Evolutionary conservation across 2,888 invertebrate species (phyloP).

Genomic region (Epiblema foenella): DNA sequence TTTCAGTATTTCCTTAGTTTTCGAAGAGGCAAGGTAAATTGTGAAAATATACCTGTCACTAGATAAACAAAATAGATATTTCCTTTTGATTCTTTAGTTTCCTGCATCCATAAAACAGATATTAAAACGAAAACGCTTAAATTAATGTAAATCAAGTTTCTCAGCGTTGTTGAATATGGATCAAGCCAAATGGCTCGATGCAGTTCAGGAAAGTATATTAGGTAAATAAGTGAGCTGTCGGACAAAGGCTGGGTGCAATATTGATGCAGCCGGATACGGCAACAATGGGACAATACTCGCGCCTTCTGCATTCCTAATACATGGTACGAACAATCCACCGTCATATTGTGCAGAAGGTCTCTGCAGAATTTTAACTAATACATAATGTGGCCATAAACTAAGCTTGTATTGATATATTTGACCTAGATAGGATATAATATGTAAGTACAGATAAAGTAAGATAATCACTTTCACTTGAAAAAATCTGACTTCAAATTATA

Average conservation of each 20-base stretch:
- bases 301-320: slow-evolving; percentile 31
- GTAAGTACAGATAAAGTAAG: too few species aligned
- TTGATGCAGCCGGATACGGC: slow-evolving; percentile 43
- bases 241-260: slow-evolving; percentile 46
- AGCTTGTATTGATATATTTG: too few species aligned
- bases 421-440: too few species aligned
- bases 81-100: neutral
- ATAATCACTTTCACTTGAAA: too few species aligned
- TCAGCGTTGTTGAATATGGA: slow-evolving; percentile 24
- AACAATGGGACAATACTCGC: slow-evolving; percentile 39
- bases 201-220: slow-evolving; percentile 20
- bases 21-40: neutral
- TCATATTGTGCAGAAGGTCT: neutral
- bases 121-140: slow-evolving; percentile 14
- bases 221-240: slow-evolving; percentile 45
- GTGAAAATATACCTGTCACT: neutral
- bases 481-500: too few species aligned
- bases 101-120: neutral
- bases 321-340: slow-evolving; percentile 6
- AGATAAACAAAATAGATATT: neutral
- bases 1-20: too few species aligned
- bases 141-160: slow-evolving; percentile 22
- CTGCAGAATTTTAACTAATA: too few species aligned
- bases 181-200: slow-evolving; percentile 22
- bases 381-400: too few species aligned